Base-by-base conservation (phyloP, 2,113 vertebrate genomes). In the Muscicapa adusta region DNA sequence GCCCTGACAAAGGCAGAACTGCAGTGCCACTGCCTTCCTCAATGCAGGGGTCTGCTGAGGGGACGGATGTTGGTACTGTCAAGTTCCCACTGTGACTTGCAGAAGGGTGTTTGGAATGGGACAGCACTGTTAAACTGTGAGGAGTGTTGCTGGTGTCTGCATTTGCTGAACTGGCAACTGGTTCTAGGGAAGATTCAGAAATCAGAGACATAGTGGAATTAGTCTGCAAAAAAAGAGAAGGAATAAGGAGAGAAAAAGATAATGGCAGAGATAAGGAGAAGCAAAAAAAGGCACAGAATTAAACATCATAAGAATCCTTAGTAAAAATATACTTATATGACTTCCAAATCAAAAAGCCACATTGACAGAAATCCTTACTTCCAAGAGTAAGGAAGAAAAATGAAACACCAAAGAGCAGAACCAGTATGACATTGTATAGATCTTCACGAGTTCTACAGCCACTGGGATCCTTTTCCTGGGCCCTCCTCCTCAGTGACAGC, bases 121-220 rank as follows among this genome's bases (percentile, higher is more conserved):
- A 33, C 4, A 58, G 77, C 75, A 78, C 63, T 75, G 63, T 14
- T 53, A 63, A 33, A 68, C 56, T 34, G 48, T 47, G 71, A 87
- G 91, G 61, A 86, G 94, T 29, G 83, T 63, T 91, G 73, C 74
- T 88, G 76, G 83, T 82, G 43, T 95, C 93, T 66, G 96, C 67
- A 62, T 76, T 42, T 88, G 96, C 33, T 61, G 96, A 90, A 90
- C 74, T 82, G 88, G 90, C 86, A 92, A 91, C 74, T 12, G 65
- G 97, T 83, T 98, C 98, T 89, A 98, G 93, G 66, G 97, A 88
- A 31, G 95, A 85, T 61, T 98, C 98, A 74, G 97, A 97, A 96
- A 96, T 97, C 92, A 98, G 93, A 91, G 97, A 98, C 96, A 98
- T 96, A 91, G 98, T 97, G 93, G 98, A 98, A 96, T 96, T 98